Conservation (phyloP, 2,888 invertebrate genomes). For the Drosophila tripunctata region DNA sequence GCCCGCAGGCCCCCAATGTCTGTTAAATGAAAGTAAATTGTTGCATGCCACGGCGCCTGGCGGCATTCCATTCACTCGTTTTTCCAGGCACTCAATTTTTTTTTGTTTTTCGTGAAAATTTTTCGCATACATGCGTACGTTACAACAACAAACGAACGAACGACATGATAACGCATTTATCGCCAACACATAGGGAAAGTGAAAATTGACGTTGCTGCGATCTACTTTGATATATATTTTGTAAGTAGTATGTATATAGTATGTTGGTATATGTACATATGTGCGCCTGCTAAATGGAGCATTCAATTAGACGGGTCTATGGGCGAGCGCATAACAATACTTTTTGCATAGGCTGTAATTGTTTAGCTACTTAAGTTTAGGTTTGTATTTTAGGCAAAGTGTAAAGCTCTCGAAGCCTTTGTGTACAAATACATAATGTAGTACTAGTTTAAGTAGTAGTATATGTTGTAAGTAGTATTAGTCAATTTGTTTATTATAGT, state of each 20-base stretch:
- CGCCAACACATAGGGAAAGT: constrained; percentile 72
- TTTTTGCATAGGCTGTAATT: neutral
- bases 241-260: neutral
- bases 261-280: neutral
- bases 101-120: constrained; percentile 50
- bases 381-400: neutral
- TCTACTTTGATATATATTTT: constrained; percentile 26
- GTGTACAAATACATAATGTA: no score
- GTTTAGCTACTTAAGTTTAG: neutral
- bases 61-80: constrained; percentile 65
- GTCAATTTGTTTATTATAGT: no score
- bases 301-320: constrained; percentile 13
- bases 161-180: constrained; percentile 75
- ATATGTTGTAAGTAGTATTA: no score
- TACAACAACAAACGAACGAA: no score
- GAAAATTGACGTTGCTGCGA: constrained; percentile 55
- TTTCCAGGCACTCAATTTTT: constrained; percentile 8
- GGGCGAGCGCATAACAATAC: neutral
- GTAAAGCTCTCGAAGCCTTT: neutral
- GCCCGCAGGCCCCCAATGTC: constrained; percentile 56
- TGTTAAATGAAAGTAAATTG: constrained; percentile 76
- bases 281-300: constrained; percentile 43
- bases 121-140: constrained; percentile 70
- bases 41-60: constrained; percentile 60
- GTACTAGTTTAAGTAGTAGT: neutral